Evolutionary conservation across 2,113 vertebrate genomes (phyloP).

Genomic region (Narcine bancroftii): DNA sequence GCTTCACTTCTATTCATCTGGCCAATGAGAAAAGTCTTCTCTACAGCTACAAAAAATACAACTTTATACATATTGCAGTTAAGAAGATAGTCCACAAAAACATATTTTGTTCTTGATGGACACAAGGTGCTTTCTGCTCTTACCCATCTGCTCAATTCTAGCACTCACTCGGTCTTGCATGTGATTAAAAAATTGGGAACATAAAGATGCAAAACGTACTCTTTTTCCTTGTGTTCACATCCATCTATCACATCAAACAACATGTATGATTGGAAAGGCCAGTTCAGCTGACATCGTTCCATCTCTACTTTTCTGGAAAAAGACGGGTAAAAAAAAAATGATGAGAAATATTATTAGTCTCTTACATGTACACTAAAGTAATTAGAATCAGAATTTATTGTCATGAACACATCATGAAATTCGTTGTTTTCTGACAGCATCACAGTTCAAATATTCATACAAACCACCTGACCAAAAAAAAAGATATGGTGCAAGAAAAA

Average conservation of each 20-base stretch:
- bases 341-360: not conserved
- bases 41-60: not conserved
- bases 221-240: constrained; percentile 59
- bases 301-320: constrained; percentile 54
- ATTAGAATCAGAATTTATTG: no score
- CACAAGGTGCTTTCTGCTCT: not conserved
- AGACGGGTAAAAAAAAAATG: not conserved
- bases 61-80: not conserved
- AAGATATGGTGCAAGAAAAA: no score
- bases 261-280: constrained; percentile 73
- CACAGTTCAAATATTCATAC: no score
- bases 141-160: not conserved
- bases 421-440: no score
- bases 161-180: not conserved
- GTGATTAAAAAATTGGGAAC: not conserved
- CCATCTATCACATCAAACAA: constrained; percentile 74
- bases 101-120: not conserved
- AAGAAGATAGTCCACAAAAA: not conserved
- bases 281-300: constrained; percentile 57
- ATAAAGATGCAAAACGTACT: constrained; percentile 53
- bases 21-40: not conserved
- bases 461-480: no score
- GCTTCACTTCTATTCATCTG: not conserved
- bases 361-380: not conserved
- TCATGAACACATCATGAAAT: no score